Conservation (phyloP, 2,888 invertebrate genomes). For the Cheilosia soror region DNA sequence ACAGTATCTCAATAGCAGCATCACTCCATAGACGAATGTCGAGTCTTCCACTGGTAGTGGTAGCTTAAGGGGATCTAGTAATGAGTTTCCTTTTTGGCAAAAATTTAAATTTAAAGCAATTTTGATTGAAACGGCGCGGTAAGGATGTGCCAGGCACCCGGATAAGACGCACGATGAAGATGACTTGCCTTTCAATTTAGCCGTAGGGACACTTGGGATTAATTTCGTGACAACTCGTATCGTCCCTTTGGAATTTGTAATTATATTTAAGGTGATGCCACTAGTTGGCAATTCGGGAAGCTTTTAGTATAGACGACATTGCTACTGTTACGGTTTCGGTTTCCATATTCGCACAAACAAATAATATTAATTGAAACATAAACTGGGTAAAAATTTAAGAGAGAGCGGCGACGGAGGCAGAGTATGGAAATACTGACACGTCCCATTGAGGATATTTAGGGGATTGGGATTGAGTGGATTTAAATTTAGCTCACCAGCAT, state of each 20-base stretch:
- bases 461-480: conserved; percentile 67
- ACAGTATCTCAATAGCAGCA: conserved; percentile 9
- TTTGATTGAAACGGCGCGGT: conserved; percentile 57
- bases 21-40: conserved; percentile 47
- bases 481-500: conserved; percentile 60
- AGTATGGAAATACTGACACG: conserved; percentile 34
- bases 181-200: conserved; percentile 75
- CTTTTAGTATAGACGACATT: conserved; percentile 31
- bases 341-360: conserved; percentile 61
- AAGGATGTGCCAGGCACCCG: neutral
- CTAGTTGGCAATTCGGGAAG: conserved; percentile 65
- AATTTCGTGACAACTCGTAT: conserved; percentile 75
- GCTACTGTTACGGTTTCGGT: conserved; percentile 38
- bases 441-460: conserved; percentile 33
- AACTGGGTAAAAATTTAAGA: conserved; percentile 58
- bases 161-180: conserved; percentile 54
- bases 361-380: conserved; percentile 75
- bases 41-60: conserved; percentile 43
- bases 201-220: conserved; percentile 75
- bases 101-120: conserved; percentile 75
- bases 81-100: conserved; percentile 75
- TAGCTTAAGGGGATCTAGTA: conserved; percentile 74
- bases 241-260: conserved; percentile 75
- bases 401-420: neutral
- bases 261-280: conserved; percentile 75